Evolutionary conservation across 1,140 invertebrate genomes (phyloP).

Genomic region (Conus ventricosus): DNA sequence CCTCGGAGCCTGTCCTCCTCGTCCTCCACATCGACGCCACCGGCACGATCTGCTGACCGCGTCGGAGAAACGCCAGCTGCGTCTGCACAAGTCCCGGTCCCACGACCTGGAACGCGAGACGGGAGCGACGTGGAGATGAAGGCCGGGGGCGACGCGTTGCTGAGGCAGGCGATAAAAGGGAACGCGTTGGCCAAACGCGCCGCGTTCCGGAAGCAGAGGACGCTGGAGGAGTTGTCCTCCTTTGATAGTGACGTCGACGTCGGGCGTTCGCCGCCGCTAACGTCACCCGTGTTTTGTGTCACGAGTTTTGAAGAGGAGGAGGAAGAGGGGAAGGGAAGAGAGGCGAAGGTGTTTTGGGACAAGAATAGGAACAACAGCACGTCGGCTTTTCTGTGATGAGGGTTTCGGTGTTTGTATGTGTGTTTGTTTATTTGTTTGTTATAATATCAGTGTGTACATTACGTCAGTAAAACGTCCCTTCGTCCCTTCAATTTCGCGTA

Average conservation of each 20-base stretch:
- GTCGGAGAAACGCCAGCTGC: slow-evolving; percentile 8
- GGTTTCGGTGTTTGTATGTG: too few species aligned
- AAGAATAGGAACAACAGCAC: slow-evolving; percentile 29
- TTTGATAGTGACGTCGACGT: neutral
- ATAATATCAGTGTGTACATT: too few species aligned
- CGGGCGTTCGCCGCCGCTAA: neutral
- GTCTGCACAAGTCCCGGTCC: slow-evolving; percentile 7
- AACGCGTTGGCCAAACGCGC: slow-evolving; percentile 8
- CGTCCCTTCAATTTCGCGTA: too few species aligned
- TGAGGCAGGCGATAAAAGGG: slow-evolving; percentile 22
- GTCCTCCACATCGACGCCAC: neutral
- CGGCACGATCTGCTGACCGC: neutral
- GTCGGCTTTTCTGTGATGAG: neutral
- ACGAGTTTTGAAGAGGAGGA: neutral
- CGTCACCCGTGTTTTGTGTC: neutral
- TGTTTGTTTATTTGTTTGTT: too few species aligned
- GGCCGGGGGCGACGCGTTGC: neutral
- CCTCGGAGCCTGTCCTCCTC: neutral
- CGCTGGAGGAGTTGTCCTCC: neutral
- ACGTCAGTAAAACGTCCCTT: too few species aligned
- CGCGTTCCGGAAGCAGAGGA: neutral
- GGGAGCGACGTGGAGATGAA: neutral
- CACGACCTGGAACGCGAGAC: slow-evolving; percentile 14
- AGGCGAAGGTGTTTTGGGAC: slow-evolving; percentile 12
- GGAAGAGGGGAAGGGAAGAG: neutral